Evolutionary conservation across 1,140 invertebrate genomes (phyloP), one percentile per base, ranked within the genome.

Genomic region (Bilobella aurantiaca): DNA sequence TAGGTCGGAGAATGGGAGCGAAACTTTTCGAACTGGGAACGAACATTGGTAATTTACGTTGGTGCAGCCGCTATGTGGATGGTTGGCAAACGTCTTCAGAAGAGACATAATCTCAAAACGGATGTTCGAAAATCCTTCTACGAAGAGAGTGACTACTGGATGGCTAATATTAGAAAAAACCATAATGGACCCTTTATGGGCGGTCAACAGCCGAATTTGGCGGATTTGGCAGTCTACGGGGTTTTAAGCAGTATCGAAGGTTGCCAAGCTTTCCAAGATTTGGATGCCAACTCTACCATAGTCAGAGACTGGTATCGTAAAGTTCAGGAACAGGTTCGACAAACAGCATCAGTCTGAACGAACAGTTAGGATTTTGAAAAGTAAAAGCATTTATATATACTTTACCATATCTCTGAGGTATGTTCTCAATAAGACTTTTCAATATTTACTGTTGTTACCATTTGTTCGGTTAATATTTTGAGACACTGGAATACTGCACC

Each of bases 221-320:
- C 94, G 1, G 96, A 98, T 82, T 80, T 98, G 56, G 85, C 92
- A 3, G 88, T 98, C 0, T 99, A 90, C 77, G 96, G 96, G 16
- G 85, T 95, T 14, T 79, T 99, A 1, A 91, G 84, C 72, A 95
- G 94, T 74, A 96, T 98, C 75, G 93, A 97, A 80, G 96, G 96
- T 0, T 98, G 93, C 75, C 73, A 81, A 58, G 93, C 96, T 2
- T 98, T 98, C 76, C 78, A 87, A 73, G 96, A 98, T 76, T 78
- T 91, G 27, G 69, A 83, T 21, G 63, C 78, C n/a, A 81, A 91
- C 75, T 91, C 90, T 0, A 84, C 84, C 59, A 85, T 95, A 62
- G 78, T 72, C 1, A 12, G 32, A 21, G 64, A 69, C 3, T 85
- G 83, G 83, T 85, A 80, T 71, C 66, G 74, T 21, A 68, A 74